Evolutionary conservation across 2,797 vertebrate species (phyloP), one percentile per base, ranked within the genome.

Genomic region (Ceryle rudis): DNA sequence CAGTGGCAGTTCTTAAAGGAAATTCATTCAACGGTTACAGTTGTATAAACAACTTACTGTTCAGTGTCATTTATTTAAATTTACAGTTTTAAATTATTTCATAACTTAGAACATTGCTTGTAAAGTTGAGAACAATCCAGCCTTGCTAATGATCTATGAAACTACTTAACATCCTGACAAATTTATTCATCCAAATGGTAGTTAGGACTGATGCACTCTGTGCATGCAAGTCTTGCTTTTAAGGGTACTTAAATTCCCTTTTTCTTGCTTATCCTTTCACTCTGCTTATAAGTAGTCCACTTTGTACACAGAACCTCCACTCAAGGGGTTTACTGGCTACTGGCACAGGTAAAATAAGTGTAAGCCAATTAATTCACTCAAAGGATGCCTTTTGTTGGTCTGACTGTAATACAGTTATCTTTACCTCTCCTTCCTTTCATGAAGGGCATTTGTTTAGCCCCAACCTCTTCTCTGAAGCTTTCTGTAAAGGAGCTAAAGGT

Each of bases 291-390:
- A 94, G 91, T 90, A 94, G 89, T 94, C 89, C 66, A 86, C 80
- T 95, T 96, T 1, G 21, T 91, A 52, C 55, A 84, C 51, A 78
- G 77, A 94, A 69, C 70, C 28, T 82, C 75, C 54, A 51, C 89
- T 95, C 42, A 66, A 96, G 85, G 51, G 85, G 26, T 93, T 94
- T 95, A 79, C 70, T 95, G 85, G 72, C 69, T 81, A 61, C 89
- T 86, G 94, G 66, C 91, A 73, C 87, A 95, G 94, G 81, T 96
- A 93, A 96, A 95, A 83, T 84, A 92, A 95, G 66, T 89, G 85
- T 95, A 93, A 95, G 66, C 77, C 73, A 95, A 96, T 97, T 97
- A 96, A 95, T 95, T 94, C 72, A 33, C 57, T 96, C 77, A 91
- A 89, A 94, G 66, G 44, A 17, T 91, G 41, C 39, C 90, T 95